Conservation (phyloP, 2,797 vertebrate species). For the Triplophysa bombifrons region DNA sequence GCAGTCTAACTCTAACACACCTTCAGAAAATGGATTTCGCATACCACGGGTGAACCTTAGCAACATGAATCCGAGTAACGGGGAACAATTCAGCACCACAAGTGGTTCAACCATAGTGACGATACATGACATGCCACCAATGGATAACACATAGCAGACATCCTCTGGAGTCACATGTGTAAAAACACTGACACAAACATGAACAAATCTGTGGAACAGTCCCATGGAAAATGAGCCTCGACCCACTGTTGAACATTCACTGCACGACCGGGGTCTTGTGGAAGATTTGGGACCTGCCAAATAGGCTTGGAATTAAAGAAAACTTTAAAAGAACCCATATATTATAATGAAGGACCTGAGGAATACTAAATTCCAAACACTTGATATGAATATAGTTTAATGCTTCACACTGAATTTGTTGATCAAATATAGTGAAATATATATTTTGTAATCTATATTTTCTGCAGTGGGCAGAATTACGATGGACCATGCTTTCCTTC, state of each 20-base stretch:
- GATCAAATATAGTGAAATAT: constrained; percentile 8
- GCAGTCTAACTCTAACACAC: constrained; percentile 23
- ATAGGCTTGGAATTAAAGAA: not conserved
- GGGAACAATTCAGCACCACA: constrained; percentile 68
- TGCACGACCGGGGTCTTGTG: not conserved
- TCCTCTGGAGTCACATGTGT: not conserved
- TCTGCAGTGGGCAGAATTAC: not conserved
- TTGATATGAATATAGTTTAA: constrained; percentile 13
- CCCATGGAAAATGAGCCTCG: constrained; percentile 3
- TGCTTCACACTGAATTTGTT: not conserved
- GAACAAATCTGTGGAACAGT: constrained; percentile 16
- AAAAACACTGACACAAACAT: constrained; percentile 8
- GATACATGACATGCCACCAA: constrained; percentile 62
- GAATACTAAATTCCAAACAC: constrained; percentile 1
- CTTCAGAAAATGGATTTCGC: constrained; percentile 58
- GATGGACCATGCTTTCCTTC: not conserved
- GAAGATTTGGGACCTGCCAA: not conserved
- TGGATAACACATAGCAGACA: constrained; percentile 72
- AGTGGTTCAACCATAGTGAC: constrained; percentile 71
- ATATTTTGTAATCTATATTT: not conserved
- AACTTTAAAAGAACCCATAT: not conserved
- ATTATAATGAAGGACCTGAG: constrained; percentile 10
- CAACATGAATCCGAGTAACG: constrained; percentile 58
- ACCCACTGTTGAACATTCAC: not conserved
- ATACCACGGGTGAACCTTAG: constrained; percentile 64